These are phyloP conservation scores for Stenchaetothrips biformis DNA, from an alignment of 2,888 invertebrate species.

Conservation along the genomic window DNA sequence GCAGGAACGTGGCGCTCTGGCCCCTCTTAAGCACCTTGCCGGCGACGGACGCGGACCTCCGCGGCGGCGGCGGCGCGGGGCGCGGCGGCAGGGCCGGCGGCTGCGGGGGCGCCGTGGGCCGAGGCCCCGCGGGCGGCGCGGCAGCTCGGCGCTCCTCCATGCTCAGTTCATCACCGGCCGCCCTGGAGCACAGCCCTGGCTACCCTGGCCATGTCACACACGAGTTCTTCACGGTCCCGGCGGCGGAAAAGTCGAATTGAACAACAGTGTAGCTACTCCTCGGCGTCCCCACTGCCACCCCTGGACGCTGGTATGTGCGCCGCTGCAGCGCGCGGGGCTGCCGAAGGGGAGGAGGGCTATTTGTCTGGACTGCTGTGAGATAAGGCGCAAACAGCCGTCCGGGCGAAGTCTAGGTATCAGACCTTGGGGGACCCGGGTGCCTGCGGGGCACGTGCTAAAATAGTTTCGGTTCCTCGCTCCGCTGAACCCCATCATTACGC, in stretches of 20 bases:
- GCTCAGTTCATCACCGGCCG: not conserved
- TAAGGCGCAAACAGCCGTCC: not conserved
- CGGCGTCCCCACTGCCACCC: not conserved
- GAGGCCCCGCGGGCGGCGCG: not conserved
- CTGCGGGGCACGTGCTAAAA: no score
- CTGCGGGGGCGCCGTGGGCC: not conserved
- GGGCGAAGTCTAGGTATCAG: not conserved
- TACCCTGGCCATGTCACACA: no score
- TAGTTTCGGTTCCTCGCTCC: no score
- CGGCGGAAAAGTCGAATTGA: not conserved
- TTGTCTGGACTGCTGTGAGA: slow-evolving; percentile 12
- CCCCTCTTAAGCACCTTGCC: slow-evolving; percentile 9
- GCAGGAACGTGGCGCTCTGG: slow-evolving; percentile 9
- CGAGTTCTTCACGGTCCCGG: not conserved
- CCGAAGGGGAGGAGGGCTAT: not conserved
- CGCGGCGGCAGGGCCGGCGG: slow-evolving; percentile 1
- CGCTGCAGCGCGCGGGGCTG: not conserved
- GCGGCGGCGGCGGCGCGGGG: not conserved
- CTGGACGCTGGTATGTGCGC: not conserved
- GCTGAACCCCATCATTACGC: no score
- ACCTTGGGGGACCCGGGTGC: not conserved
- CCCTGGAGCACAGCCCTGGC: no score
- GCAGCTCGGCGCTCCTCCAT: not conserved
- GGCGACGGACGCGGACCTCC: not conserved
- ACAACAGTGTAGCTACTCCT: not conserved